Percentiles rank a stretch among this genome's conserved stretches.
These are phyloP conservation scores for Hemichromis elongatus DNA, from an alignment of 2,113 vertebrate genomes.

Conservation along the genomic window DNA sequence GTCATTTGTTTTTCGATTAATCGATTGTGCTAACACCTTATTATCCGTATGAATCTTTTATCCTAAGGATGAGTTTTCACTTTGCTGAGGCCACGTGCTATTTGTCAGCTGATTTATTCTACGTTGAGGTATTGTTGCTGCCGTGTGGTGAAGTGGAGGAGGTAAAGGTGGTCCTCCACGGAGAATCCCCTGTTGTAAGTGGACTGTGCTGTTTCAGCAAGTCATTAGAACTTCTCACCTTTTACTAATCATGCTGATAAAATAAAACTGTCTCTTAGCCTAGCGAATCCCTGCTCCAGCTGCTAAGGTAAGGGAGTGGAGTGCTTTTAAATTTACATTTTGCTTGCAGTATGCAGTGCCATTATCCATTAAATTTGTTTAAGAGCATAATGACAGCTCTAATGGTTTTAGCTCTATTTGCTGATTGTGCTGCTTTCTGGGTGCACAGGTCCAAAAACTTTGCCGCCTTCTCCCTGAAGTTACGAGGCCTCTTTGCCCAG, in stretches of 20 bases:
- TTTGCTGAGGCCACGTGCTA: constrained; percentile 76
- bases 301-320: constrained; percentile 73
- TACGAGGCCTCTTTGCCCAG: constrained; percentile 69
- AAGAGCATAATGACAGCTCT: neutral
- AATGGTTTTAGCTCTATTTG: neutral
- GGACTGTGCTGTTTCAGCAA: neutral
- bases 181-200: constrained; percentile 75
- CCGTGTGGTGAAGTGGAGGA: constrained; percentile 69
- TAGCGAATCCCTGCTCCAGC: constrained; percentile 69
- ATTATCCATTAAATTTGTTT: neutral
- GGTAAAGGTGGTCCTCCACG: constrained; percentile 78
- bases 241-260: neutral
- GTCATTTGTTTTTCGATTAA: neutral
- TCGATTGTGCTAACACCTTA: neutral
- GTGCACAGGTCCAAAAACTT: constrained; percentile 74
- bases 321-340: neutral
- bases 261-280: constrained; percentile 57
- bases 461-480: constrained; percentile 72
- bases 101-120: constrained; percentile 82
- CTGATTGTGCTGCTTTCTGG: neutral
- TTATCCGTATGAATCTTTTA: neutral
- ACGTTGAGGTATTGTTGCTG: constrained; percentile 79
- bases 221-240: neutral
- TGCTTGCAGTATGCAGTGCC: neutral
- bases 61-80: constrained; percentile 74